Base-by-base conservation (phyloP, 2,888 invertebrate genomes). In the Priocnemis perturbator region DNA sequence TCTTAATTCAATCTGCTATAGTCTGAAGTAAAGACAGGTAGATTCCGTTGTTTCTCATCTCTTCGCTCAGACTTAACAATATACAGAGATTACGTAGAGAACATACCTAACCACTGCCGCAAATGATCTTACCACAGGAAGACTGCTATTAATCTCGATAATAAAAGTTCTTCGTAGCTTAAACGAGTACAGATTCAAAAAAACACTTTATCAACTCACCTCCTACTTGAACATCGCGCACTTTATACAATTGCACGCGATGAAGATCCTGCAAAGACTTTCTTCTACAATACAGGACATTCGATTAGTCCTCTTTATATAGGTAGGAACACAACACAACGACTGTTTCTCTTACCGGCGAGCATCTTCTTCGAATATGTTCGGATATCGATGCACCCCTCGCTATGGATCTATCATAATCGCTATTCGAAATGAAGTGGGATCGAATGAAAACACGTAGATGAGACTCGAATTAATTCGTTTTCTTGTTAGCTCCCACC, bases 401-500 rank as follows among this genome's bases (percentile, higher is more conserved):
- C 14, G 37, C 14, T 37, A 37, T 57, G 37, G 30, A 57, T 37
- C 57, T 57, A 57, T 57, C 20, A 37, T 37, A 37, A 11, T 37
- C 37, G 37, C 37, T 37, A 11, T 57, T 17, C 23, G 23, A 57
- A 55, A 9, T 30, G 14, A 1, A 57, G 37, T 57, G 19, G 37
- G 37, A 37, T 11, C 37, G 19, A 37, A 57, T 37, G 30, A 37
- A 57, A 57, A 30, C 9, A 17, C 17, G 17, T 37, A 37, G 30
- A 14, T 17, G 17, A 21, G 64, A 45, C 21, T 26, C 20, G 58
- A 19, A 26, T 72, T 67, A 77, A 73, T 71, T 77, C 47, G 53
- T 71, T 30, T 75, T 79, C 56, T 80, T 79, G 20, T 74, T 80
- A 15, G 66, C 79, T 2, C 45, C 62, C 2, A 50, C 55, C 5